Percentiles rank a stretch among this genome's conserved stretches.
Conservation (phyloP, 2,113 vertebrate species). For the Caracal caracal region DNA sequence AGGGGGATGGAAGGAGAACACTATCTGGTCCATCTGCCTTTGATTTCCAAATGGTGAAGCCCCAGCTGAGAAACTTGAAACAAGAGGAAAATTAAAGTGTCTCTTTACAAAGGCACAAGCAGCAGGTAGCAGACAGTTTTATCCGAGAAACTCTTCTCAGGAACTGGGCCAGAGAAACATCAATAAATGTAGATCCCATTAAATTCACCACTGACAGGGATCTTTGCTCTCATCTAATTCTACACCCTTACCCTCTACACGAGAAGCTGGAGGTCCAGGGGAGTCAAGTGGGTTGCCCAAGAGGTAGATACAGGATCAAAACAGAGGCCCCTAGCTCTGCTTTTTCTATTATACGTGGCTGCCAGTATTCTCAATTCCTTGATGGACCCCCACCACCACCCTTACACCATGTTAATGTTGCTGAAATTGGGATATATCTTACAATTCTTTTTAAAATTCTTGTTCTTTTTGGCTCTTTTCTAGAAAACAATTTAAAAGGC, state of each 20-base stretch:
- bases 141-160: constrained; percentile 11
- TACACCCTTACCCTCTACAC: neutral
- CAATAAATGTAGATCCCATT: constrained; percentile 38
- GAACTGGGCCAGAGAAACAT: constrained; percentile 45
- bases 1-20: neutral
- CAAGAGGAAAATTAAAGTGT: constrained; percentile 20
- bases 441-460: neutral
- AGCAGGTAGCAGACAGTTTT: constrained; percentile 51
- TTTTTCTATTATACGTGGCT: neutral
- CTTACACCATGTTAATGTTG: neutral
- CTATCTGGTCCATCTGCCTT: neutral
- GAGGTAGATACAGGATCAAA: neutral
- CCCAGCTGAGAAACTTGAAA: constrained; percentile 51
- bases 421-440: neutral
- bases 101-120: constrained; percentile 45
- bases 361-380: neutral
- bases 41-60: constrained; percentile 42
- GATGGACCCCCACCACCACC: neutral
- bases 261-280: neutral
- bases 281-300: neutral
- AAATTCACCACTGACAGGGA: constrained; percentile 14
- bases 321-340: neutral
- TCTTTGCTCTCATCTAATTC: neutral
- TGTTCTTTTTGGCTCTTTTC: neutral
- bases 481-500: neutral